Percentiles rank a stretch among this genome's conserved stretches.
Conservation (phyloP, 2,888 invertebrate species). For the Opisthograptis luteolata region DNA sequence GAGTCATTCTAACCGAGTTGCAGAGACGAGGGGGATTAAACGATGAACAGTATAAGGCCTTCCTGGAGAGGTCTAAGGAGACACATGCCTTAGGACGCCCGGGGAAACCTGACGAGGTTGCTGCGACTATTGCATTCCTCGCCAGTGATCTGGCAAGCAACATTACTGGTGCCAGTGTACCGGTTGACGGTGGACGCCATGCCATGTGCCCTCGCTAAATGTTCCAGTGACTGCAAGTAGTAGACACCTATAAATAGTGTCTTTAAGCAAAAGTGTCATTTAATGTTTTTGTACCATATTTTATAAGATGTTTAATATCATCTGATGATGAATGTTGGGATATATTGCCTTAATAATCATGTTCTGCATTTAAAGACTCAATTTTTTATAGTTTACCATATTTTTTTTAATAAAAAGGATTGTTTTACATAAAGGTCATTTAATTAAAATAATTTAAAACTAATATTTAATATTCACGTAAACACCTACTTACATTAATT, state of each 20-base stretch:
- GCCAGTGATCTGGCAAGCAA: slow-evolving; percentile 95
- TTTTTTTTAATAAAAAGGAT: slow-evolving; percentile 12
- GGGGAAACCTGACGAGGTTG: slow-evolving; percentile 93
- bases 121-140: slow-evolving; percentile 94
- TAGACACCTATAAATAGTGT: not conserved
- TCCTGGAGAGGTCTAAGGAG: slow-evolving; percentile 92
- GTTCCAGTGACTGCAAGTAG: not conserved
- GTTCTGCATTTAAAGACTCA: slow-evolving; percentile 11
- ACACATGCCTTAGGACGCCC: slow-evolving; percentile 97
- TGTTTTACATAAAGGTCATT: slow-evolving; percentile 26
- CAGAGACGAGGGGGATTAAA: slow-evolving; percentile 94
- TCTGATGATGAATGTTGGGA: slow-evolving; percentile 1
- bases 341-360: slow-evolving; percentile 5
- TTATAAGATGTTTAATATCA: no score
- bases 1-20: slow-evolving; percentile 94
- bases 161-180: slow-evolving; percentile 94
- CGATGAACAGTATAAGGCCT: slow-evolving; percentile 91
- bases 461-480: slow-evolving; percentile 42
- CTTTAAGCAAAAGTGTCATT: slow-evolving; percentile 23
- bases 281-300: not conserved
- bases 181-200: slow-evolving; percentile 97
- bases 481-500: slow-evolving; percentile 46
- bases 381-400: not conserved
- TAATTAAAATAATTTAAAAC: slow-evolving; percentile 49
- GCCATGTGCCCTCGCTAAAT: slow-evolving; percentile 95